Evolutionary conservation across 1,140 invertebrate species (phyloP).

Genomic region (Aricia agestis): DNA sequence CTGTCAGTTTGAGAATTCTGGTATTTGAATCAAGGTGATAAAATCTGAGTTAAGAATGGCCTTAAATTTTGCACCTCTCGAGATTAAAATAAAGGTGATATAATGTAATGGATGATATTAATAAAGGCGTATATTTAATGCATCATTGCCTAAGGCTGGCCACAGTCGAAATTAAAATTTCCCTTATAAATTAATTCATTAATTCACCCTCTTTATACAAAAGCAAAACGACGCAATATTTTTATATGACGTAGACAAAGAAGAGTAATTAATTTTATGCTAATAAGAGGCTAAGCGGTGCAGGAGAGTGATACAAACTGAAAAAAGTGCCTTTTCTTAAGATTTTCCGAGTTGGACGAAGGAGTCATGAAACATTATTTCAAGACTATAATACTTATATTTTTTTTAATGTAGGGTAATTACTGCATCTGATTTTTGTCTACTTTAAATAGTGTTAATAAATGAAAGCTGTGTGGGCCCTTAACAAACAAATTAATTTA

Average conservation of each 20-base stretch:
- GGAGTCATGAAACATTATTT: too few species aligned
- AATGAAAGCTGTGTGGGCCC: too few species aligned
- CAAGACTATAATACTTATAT: too few species aligned
- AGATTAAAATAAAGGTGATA: too few species aligned
- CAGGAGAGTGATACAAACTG: conserved; percentile 15
- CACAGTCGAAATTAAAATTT: conserved; percentile 7
- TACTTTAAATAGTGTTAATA: too few species aligned
- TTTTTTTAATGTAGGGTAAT: too few species aligned
- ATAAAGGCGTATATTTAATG: not conserved
- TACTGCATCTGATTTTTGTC: too few species aligned
- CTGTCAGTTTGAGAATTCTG: too few species aligned
- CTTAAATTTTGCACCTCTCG: too few species aligned
- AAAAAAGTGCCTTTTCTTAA: not conserved
- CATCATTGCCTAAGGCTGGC: not conserved
- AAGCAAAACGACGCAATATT: conserved; percentile 28
- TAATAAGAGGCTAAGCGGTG: conserved; percentile 22
- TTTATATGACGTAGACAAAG: conserved; percentile 27
- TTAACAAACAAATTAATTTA: too few species aligned
- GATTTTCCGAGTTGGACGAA: not conserved
- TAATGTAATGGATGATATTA: not conserved
- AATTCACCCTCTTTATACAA: conserved; percentile 1
- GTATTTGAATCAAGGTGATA: too few species aligned
- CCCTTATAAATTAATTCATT: conserved; percentile 10
- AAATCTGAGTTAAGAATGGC: too few species aligned
- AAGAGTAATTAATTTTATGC: conserved; percentile 25